Evolutionary conservation across 1,140 invertebrate genomes (phyloP).

Genomic region (Chrysomallon squamiferum): DNA sequence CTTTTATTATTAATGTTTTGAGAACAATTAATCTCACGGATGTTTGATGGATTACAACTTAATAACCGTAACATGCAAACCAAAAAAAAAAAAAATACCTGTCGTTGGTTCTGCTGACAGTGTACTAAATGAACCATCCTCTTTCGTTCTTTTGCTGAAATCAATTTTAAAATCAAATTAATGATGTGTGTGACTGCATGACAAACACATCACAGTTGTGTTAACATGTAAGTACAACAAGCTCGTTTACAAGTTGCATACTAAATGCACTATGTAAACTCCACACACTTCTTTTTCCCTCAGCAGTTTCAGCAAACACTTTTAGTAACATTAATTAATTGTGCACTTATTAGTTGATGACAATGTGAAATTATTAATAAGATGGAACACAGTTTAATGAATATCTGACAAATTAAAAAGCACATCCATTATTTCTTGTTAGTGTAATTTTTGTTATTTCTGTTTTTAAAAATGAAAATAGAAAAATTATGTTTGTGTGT

Average conservation of each 20-base stretch:
- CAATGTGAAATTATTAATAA: no score
- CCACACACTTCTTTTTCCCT: not conserved
- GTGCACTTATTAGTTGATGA: not conserved
- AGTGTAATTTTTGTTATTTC: no score
- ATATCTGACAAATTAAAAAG: no score
- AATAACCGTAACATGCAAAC: not conserved
- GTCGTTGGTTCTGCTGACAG: constrained; percentile 19
- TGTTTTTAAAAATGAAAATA: no score
- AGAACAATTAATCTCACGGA: not conserved
- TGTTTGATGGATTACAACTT: not conserved
- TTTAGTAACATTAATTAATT: not conserved
- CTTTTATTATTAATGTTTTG: not conserved
- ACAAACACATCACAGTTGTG: no score
- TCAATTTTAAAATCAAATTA: not conserved
- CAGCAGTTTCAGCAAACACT: not conserved
- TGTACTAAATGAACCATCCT: constrained; percentile 32
- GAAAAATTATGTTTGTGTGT: no score
- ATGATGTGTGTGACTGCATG: no score
- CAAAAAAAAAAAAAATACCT: no score
- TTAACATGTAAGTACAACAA: no score
- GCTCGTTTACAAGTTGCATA: not conserved
- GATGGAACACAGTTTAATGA: no score
- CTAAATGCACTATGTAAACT: not conserved
- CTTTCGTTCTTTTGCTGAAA: constrained; percentile 9
- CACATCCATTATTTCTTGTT: no score